These are phyloP conservation scores for Drosophila ochracea DNA, from an alignment of 2,888 invertebrate species.

Conservation along the genomic window DNA sequence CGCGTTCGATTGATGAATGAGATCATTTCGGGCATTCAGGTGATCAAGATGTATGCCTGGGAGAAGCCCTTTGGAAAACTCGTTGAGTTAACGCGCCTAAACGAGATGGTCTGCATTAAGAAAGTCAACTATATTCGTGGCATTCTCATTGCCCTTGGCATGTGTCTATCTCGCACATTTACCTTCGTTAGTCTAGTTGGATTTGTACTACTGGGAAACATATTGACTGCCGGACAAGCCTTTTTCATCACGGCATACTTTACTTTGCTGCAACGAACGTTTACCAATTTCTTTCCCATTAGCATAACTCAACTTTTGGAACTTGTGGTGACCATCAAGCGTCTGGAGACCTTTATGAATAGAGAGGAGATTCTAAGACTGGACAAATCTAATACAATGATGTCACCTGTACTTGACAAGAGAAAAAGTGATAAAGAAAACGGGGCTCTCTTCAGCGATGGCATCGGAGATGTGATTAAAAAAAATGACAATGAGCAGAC, in stretches of 20 bases:
- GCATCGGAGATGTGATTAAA: background rate
- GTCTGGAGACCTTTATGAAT: constrained; percentile 87
- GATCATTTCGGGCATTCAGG: constrained; percentile 93
- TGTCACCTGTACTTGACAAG: background rate
- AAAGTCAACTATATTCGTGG: constrained; percentile 91
- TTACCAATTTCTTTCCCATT: constrained; percentile 94
- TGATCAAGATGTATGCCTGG: constrained; percentile 98
- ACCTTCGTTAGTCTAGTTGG: constrained; percentile 93
- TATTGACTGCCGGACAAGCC: constrained; percentile 92
- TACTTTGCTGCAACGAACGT: constrained; percentile 92
- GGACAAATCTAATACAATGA: constrained; percentile 56
- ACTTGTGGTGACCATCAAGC: constrained; percentile 87
- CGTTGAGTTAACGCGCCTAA: constrained; percentile 88
- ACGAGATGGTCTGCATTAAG: constrained; percentile 88
- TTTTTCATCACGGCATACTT: constrained; percentile 96
- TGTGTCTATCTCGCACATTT: constrained; percentile 94
- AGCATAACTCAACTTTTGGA: constrained; percentile 88
- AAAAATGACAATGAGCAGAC: background rate
- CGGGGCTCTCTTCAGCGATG: background rate
- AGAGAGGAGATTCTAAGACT: constrained; percentile 85
- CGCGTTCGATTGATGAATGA: constrained; percentile 96
- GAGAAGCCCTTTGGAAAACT: constrained; percentile 93
- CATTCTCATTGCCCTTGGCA: constrained; percentile 91
- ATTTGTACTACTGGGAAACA: constrained; percentile 89
- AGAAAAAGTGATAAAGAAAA: background rate